A percentile compares a stretch with the other conserved stretches of the same genome.
Conservation (phyloP, 2,797 vertebrate genomes). For the Helostoma temminkii region DNA sequence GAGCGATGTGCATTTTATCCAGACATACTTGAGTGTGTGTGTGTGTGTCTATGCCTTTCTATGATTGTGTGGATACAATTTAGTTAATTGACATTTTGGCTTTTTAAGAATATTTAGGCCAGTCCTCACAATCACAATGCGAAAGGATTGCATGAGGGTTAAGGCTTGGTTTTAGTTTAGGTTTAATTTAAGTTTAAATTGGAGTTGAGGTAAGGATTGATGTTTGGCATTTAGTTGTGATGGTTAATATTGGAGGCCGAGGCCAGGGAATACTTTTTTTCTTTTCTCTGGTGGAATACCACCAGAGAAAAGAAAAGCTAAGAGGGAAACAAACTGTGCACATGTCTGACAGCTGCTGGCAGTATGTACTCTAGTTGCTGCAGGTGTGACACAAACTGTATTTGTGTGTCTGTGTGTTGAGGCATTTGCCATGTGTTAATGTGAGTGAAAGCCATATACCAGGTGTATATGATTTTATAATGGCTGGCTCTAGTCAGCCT, state of each 20-base stretch:
- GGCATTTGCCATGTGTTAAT: constrained; percentile 33
- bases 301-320: constrained; percentile 26
- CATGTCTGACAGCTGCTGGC: constrained; percentile 51
- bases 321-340: constrained; percentile 13
- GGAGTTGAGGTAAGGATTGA: too few species aligned
- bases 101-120: too few species aligned
- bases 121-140: too few species aligned
- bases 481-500: constrained; percentile 38
- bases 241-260: too few species aligned
- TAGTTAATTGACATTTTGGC: background rate
- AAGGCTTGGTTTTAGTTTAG: background rate
- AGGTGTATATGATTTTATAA: constrained; percentile 57
- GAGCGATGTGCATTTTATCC: constrained; percentile 47
- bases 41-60: constrained; percentile 8
- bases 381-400: constrained; percentile 15
- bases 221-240: too few species aligned
- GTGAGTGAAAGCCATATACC: constrained; percentile 39
- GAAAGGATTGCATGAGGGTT: background rate
- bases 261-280: too few species aligned
- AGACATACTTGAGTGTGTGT: constrained; percentile 24
- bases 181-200: too few species aligned
- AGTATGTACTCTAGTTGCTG: constrained; percentile 24
- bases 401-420: constrained; percentile 15
- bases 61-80: too few species aligned
- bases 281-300: too few species aligned